phyloP scores from a whole-genome alignment of 2,113 vertebrate species.

The Arothron firmamentum region DNA sequence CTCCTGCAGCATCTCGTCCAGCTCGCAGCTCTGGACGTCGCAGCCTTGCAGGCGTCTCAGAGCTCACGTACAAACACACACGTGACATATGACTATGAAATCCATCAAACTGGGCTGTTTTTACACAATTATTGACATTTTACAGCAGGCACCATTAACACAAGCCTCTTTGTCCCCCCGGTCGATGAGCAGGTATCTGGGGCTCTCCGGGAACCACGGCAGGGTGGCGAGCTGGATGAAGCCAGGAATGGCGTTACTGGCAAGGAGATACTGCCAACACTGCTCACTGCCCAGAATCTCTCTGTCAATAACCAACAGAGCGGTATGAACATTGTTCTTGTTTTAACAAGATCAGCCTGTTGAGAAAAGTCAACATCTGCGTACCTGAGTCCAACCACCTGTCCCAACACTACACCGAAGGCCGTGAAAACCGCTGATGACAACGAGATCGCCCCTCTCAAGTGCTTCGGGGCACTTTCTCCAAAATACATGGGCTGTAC shows the following conservation, averaged over 20 bases:
- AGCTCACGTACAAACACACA: conserved; percentile 68
- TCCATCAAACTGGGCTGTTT: not conserved
- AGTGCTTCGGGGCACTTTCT: conserved; percentile 84
- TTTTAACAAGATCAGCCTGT: not conserved
- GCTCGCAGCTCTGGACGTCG: conserved; percentile 71
- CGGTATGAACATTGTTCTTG: not conserved
- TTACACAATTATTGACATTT: not conserved
- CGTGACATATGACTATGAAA: too few species aligned
- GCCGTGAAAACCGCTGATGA: conserved; percentile 84
- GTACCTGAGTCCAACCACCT: conserved; percentile 85
- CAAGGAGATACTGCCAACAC: conserved; percentile 84
- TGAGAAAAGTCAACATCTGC: not conserved
- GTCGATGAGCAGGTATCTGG: conserved; percentile 88
- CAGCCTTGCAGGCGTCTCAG: conserved; percentile 76
- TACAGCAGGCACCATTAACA: conserved; percentile 70
- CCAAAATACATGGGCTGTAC: conserved; percentile 93
- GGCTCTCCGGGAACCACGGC: conserved; percentile 89
- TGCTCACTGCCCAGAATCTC: conserved; percentile 83
- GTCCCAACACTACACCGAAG: conserved; percentile 83
- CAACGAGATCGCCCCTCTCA: conserved; percentile 81
- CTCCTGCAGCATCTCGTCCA: conserved; percentile 84
- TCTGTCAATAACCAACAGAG: conserved; percentile 60
- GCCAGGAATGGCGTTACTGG: conserved; percentile 83
- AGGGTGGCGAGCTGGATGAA: conserved; percentile 82
- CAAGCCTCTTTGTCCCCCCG: conserved; percentile 81